Evolutionary conservation across 64 coral and sea anemone genomes (phyloP).

Genomic region (Trachythela sp.): DNA sequence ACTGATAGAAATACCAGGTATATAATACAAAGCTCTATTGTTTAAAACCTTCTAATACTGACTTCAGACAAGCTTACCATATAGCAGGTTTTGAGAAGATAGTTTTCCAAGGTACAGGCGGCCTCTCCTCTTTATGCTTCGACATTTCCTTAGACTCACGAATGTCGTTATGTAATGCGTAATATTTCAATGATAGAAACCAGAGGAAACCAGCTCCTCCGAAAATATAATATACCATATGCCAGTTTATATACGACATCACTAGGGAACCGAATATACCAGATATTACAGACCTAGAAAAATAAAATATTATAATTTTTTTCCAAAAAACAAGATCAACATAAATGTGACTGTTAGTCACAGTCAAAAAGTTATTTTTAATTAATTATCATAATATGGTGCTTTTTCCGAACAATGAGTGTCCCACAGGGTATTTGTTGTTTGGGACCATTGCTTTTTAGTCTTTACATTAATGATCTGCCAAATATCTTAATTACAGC

Average conservation of each 20-base stretch:
- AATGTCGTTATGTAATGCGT: neutral
- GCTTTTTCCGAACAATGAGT: too few species aligned
- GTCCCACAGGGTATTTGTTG: too few species aligned
- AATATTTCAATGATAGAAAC: constrained; percentile 12
- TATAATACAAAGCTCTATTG: too few species aligned
- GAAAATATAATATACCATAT: constrained; percentile 17
- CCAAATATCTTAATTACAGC: too few species aligned
- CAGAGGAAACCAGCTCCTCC: constrained; percentile 19
- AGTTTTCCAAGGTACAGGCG: neutral
- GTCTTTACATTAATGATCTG: too few species aligned
- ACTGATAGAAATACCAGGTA: too few species aligned
- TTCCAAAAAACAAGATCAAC: too few species aligned
- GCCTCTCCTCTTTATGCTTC: neutral
- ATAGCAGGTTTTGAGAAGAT: constrained; percentile 17
- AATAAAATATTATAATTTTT: neutral
- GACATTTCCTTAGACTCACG: neutral
- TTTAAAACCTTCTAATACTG: too few species aligned
- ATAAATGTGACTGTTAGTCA: too few species aligned
- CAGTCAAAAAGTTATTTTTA: too few species aligned
- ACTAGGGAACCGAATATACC: neutral
- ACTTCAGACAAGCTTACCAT: neutral
- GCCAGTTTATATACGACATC: constrained; percentile 6
- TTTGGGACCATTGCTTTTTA: too few species aligned
- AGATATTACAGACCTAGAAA: neutral
- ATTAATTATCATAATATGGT: too few species aligned